These are phyloP conservation scores for Tribolium madens DNA, from an alignment of 1,140 invertebrate genomes.

Conservation along the genomic window DNA sequence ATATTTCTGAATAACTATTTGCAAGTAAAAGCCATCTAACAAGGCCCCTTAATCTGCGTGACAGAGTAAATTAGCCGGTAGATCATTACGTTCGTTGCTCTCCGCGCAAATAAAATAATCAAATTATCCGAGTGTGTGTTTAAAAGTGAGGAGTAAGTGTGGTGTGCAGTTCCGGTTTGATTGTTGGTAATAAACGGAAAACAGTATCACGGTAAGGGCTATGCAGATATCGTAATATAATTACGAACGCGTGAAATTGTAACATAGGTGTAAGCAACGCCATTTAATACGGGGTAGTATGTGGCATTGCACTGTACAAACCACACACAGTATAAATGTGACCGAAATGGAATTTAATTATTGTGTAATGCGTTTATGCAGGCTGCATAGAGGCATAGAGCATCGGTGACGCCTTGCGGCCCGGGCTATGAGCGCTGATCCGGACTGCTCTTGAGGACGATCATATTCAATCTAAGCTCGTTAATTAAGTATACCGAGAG, in stretches of 20 bases:
- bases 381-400: constrained; percentile 43
- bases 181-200: constrained; percentile 20
- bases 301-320: constrained; percentile 52
- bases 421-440: constrained; percentile 48
- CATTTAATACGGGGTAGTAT: constrained; percentile 62
- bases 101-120: background rate
- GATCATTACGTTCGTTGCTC: background rate
- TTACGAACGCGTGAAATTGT: constrained; percentile 64
- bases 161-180: background rate
- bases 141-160: background rate
- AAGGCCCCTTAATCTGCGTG: background rate
- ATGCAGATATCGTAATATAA: constrained; percentile 61
- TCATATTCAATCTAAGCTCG: constrained; percentile 62
- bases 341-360: constrained; percentile 65
- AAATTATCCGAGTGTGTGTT: too few species aligned
- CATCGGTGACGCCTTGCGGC: constrained; percentile 44
- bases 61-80: background rate
- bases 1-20: background rate
- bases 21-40: background rate
- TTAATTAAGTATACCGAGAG: constrained; percentile 61
- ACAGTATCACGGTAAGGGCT: constrained; percentile 51
- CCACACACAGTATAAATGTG: constrained; percentile 62
- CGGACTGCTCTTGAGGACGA: constrained; percentile 51
- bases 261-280: constrained; percentile 63
- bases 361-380: constrained; percentile 63